These are phyloP conservation scores for Chelidonichthys spinosus DNA, from an alignment of 2,797 vertebrate genomes.

Conservation along the genomic window DNA sequence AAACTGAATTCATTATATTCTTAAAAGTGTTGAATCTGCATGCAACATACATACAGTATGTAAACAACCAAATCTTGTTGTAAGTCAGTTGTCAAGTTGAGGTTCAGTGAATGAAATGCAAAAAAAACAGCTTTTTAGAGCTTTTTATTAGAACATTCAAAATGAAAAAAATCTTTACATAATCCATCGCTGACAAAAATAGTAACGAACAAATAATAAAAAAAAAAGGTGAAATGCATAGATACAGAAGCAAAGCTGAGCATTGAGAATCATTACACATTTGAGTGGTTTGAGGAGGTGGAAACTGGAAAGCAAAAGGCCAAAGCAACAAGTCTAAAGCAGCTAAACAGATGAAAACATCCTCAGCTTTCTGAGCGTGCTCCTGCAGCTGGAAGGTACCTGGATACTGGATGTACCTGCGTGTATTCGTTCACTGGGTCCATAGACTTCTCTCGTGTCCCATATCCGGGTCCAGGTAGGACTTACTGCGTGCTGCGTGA, in stretches of 20 bases:
- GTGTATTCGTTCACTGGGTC: constrained; percentile 61
- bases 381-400: constrained; percentile 38
- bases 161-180: constrained; percentile 67
- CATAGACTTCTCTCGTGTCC: constrained; percentile 64
- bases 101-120: constrained; percentile 22
- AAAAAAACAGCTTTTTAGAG: constrained; percentile 58
- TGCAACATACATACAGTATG: background rate
- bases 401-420: constrained; percentile 35
- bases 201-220: constrained; percentile 45
- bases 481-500: constrained; percentile 28
- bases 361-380: constrained; percentile 32
- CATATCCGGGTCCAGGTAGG: constrained; percentile 48
- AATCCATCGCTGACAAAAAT: constrained; percentile 68
- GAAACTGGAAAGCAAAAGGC: constrained; percentile 37
- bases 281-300: constrained; percentile 40
- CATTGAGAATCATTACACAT: constrained; percentile 58
- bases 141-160: constrained; percentile 82
- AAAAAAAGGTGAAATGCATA: constrained; percentile 51
- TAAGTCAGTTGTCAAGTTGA: background rate
- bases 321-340: constrained; percentile 46
- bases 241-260: constrained; percentile 60
- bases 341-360: constrained; percentile 39
- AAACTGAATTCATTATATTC: background rate
- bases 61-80: background rate
- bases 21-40: background rate